A percentile compares a stretch with the other conserved stretches of the same genome.
These are phyloP conservation scores for Pongo abelii DNA, from an alignment of 2,113 vertebrate genomes.

Conservation along the genomic window DNA sequence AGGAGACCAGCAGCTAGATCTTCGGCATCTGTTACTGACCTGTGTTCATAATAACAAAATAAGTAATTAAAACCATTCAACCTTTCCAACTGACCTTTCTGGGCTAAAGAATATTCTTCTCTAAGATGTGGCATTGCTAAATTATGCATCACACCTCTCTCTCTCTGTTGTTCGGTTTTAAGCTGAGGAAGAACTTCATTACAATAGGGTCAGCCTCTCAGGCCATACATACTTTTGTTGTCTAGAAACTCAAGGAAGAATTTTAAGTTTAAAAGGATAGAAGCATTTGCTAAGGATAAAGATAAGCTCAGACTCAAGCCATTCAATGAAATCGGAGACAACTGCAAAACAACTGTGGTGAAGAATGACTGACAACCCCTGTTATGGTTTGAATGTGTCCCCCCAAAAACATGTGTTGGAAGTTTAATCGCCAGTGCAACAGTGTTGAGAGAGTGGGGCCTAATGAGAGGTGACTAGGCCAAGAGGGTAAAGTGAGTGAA, in stretches of 20 bases:
- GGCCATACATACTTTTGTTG: not conserved
- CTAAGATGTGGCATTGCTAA: not conserved
- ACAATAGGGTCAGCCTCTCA: not conserved
- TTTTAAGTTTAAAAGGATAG: not conserved
- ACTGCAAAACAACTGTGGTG: not conserved
- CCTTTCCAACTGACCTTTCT: not conserved
- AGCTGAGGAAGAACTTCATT: not conserved
- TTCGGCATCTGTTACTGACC: not conserved
- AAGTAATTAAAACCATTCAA: not conserved
- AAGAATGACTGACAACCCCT: not conserved
- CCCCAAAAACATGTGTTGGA: not conserved
- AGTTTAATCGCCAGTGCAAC: not conserved
- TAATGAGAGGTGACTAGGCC: not conserved
- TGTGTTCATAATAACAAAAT: not conserved
- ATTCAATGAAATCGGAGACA: not conserved
- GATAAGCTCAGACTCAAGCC: accelerated
- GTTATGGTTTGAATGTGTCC: not conserved
- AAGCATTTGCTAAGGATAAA: not conserved
- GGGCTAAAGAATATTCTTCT: not conserved
- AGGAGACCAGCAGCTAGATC: not conserved
- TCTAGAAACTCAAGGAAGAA: not conserved
- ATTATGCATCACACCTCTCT: not conserved
- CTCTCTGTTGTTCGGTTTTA: not conserved
- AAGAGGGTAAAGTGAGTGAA: not conserved
- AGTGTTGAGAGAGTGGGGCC: not conserved